Percentiles rank a stretch among this genome's conserved stretches.
Conservation (phyloP, 2,797 vertebrate genomes). For the Gymnothorax reevesii region DNA sequence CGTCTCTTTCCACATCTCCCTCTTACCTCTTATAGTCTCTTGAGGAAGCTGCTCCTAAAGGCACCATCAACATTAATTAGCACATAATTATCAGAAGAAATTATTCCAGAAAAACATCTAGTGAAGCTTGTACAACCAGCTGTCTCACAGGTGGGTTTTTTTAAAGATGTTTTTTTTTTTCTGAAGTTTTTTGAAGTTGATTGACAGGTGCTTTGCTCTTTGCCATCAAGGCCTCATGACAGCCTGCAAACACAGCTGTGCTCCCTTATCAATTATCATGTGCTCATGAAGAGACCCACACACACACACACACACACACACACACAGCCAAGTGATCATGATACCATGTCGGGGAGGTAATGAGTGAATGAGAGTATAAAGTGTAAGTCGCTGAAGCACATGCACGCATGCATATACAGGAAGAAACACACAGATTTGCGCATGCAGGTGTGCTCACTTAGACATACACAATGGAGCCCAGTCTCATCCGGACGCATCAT, state of each 20-base stretch:
- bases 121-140: not conserved
- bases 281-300: not conserved
- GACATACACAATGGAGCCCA: no score
- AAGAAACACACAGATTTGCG: no score
- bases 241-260: not conserved
- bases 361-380: no score
- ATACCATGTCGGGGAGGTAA: no score
- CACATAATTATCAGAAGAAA: slow-evolving; percentile 75
- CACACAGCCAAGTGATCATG: no score
- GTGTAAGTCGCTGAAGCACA: no score
- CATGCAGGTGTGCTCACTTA: no score
- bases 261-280: not conserved
- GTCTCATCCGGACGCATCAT: no score
- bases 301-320: not conserved
- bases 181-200: slow-evolving; percentile 64
- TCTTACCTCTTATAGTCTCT: not conserved
- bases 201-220: slow-evolving; percentile 68
- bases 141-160: slow-evolving; percentile 68
- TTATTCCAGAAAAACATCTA: slow-evolving; percentile 54
- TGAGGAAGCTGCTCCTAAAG: slow-evolving; percentile 51
- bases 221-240: not conserved
- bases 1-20: slow-evolving; percentile 13
- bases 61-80: slow-evolving; percentile 74
- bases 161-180: slow-evolving; percentile 50
- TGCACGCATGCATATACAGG: no score